These are phyloP conservation scores for Phthorimaea operculella DNA, from an alignment of 1,140 invertebrate genomes.

Conservation along the genomic window DNA sequence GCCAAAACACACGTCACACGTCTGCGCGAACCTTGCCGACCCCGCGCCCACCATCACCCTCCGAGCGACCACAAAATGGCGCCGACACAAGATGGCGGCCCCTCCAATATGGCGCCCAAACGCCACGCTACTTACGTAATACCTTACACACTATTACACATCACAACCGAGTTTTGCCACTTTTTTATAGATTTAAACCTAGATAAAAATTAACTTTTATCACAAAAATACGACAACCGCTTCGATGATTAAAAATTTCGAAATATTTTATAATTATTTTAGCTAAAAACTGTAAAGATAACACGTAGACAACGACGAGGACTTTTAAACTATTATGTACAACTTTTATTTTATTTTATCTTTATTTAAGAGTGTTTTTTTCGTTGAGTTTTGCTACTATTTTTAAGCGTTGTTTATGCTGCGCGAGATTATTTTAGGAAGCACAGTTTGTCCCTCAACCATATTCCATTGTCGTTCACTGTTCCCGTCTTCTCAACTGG, in stretches of 20 bases:
- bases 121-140: slow-evolving; percentile 31
- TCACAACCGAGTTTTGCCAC: slow-evolving; percentile 67
- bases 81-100: slow-evolving; percentile 10
- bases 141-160: slow-evolving; percentile 60
- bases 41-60: slow-evolving; percentile 41
- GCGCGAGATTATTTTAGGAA: slow-evolving; percentile 41
- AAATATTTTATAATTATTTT: slow-evolving; percentile 28
- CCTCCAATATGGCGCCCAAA: slow-evolving; percentile 12
- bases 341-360: slow-evolving; percentile 23
- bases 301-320: slow-evolving; percentile 53
- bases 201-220: slow-evolving; percentile 35
- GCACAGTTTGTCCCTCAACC: slow-evolving; percentile 59
- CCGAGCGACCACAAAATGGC: slow-evolving; percentile 16
- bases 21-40: slow-evolving; percentile 12
- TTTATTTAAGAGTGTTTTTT: background rate
- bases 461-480: slow-evolving; percentile 63
- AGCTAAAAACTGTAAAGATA: slow-evolving; percentile 20
- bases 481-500: slow-evolving; percentile 54
- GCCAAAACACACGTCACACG: slow-evolving; percentile 54
- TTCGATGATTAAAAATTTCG: slow-evolving; percentile 61
- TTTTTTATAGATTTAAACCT: slow-evolving; percentile 16
- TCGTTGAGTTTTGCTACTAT: slow-evolving; percentile 5
- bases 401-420: slow-evolving; percentile 28
- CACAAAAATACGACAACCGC: slow-evolving; percentile 67
- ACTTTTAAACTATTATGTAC: slow-evolving; percentile 44